Evolutionary conservation across 2,888 invertebrate genomes (phyloP), one percentile per base, ranked within the genome.

Genomic region (Synanthedon formicaeformis): DNA sequence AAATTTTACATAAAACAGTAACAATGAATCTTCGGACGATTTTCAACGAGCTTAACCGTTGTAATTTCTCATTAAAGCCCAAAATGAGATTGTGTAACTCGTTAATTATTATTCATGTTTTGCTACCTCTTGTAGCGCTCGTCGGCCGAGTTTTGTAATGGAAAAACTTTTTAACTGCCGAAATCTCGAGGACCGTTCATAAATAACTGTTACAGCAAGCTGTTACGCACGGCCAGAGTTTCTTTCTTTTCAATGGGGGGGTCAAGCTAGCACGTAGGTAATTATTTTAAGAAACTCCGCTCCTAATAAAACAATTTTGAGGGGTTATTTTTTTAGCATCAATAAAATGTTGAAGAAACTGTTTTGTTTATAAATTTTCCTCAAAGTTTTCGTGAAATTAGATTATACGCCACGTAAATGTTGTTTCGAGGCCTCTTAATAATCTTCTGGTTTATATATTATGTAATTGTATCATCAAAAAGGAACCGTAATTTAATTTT

Each of bases 141-240:
- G 73, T 73, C 69, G 67, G 13, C 27, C 34, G 71, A 77, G 73
- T 83, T 84, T 69, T 62, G 73, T 78, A 84, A 84, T 85, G 83
- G 81, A 80, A 81, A 85, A 86, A 84, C 71, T 85, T 85, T 81
- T 75, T 73, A 78, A 77, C 77, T 76, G 73, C 73, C 71, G 59
- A 77, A 82, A 83, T 83, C 80, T 79, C 70, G 71, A 72, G 70
- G 72, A 69, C 69, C 71, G 65, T 69, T 69, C 73, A 81, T 86
- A 87, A 87, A 86, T 86, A 85, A 78, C 81, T 81, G 83, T 77
- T 73, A 73, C 69, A 64, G 75, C 83, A 82, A 83, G 82, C 82
- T 86, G 86, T 83, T 86, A 78, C 85, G 87, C 86, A 84, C 84
- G 84, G 67, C 61, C 71, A 68, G 68, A 69, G 65, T 64, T 72